Evolutionary conservation across 2,888 invertebrate species (phyloP), one percentile per base, ranked within the genome.

Genomic region (Operophtera brumata): DNA sequence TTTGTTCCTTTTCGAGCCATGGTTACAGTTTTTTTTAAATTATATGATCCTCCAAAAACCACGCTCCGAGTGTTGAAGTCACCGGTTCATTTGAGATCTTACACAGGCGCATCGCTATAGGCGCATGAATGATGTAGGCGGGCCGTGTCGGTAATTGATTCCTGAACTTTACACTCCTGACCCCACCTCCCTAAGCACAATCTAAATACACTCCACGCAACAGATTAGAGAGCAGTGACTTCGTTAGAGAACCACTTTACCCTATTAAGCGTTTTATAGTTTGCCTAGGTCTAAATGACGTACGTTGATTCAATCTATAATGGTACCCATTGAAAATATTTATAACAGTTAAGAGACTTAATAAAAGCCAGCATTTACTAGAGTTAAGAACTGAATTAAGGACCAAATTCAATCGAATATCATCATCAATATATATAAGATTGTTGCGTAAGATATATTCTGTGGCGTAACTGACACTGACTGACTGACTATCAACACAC

Each of bases 121-220:
- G 59, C 64, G 58, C 76, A 77, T 84, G 80, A 83, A 81, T 83
- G 78, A 83, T 84, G 75, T 68, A 78, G 64, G 67, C 62, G 61
- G 54, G 55, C 62, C 56, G 63, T 62, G 67, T 67, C 59, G 67
- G 76, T 84, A 85, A 84, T 82, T 82, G 81, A 82, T 82, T 80
- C 74, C 67, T 67, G 69, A 73, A 74, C 75, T 72, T 73, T 72
- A 67, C 70, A 66, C 53, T 62, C 64, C 60, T 65, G 68, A 67
- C 66, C 64, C 57, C 61, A 61, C 66, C 60, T 50, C 47, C 54
- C 62, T 12, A 42, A 57, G 49, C 53, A 47, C 42, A 47, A 59
- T 62, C 60, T 60, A 60, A 62, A 60, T 59, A 62, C 57, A 60
- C 62, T 57, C 52, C 47, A 51, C 58, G 47, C 59, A 57, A 54